Evolutionary conservation across 2,797 vertebrate species (phyloP).

Genomic region (Pyrocephalus nanus): DNA sequence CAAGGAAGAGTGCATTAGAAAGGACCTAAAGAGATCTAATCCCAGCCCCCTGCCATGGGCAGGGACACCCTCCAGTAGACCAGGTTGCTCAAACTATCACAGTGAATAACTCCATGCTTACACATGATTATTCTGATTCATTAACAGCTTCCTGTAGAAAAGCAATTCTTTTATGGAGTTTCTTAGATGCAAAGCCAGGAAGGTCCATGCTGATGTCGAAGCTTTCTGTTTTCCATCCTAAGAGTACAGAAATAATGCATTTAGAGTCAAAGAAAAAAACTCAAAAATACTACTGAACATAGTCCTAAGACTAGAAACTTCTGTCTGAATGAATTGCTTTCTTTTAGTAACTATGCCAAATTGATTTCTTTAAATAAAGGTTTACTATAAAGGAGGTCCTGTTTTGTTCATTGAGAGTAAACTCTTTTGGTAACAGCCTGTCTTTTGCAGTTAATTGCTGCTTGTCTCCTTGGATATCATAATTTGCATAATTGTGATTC

Average conservation of each 20-base stretch:
- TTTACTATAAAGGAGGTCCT: constrained; percentile 73
- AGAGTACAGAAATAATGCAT: neutral
- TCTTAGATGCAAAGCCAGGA: neutral
- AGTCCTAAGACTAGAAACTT: constrained; percentile 42
- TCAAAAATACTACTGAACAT: constrained; percentile 28
- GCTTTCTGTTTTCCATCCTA: neutral
- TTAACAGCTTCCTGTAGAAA: neutral
- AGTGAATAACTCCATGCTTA: neutral
- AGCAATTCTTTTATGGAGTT: neutral
- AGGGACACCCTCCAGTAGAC: neutral
- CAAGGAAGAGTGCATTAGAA: neutral
- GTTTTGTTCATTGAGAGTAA: constrained; percentile 68
- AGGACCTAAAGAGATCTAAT: neutral
- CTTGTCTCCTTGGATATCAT: constrained; percentile 77
- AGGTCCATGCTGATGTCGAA: neutral
- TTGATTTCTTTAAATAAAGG: constrained; percentile 67
- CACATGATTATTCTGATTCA: neutral
- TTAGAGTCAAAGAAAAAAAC: neutral
- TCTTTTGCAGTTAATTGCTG: constrained; percentile 76
- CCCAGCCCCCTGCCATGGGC: neutral
- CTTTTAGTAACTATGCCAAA: constrained; percentile 59
- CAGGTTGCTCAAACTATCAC: neutral
- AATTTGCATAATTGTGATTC: constrained; percentile 78
- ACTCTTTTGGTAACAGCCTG: constrained; percentile 70
- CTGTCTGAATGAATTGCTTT: constrained; percentile 49